These are phyloP conservation scores for Aleiodes alternator DNA, from an alignment of 2,888 invertebrate species.

Conservation along the genomic window DNA sequence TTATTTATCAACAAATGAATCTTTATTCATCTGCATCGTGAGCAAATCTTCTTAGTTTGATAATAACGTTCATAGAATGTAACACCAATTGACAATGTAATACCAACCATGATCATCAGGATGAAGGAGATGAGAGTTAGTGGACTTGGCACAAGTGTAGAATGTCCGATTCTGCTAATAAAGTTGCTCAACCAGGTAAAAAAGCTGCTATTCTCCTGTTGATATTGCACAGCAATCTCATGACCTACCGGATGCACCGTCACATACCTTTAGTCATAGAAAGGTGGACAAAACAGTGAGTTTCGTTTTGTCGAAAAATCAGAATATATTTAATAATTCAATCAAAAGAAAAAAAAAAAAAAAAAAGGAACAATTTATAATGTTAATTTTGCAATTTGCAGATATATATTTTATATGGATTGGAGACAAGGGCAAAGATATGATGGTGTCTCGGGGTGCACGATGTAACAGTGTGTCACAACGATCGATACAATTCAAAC, in stretches of 20 bases:
- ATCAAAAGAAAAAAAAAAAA: background rate
- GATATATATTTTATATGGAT: too few species aligned
- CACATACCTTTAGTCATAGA: slow-evolving; percentile 64
- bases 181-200: slow-evolving; percentile 24
- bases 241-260: slow-evolving; percentile 64
- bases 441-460: too few species aligned
- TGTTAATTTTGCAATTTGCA: background rate
- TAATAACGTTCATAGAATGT: slow-evolving; percentile 54
- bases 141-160: slow-evolving; percentile 60
- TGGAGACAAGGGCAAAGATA: too few species aligned
- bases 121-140: slow-evolving; percentile 63
- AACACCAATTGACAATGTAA: slow-evolving; percentile 57
- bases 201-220: slow-evolving; percentile 30
- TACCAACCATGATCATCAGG: slow-evolving; percentile 61
- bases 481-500: slow-evolving; percentile 12
- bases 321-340: background rate
- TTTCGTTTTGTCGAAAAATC: slow-evolving; percentile 5
- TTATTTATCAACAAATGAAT: background rate
- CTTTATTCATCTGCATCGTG: slow-evolving; percentile 2
- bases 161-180: slow-evolving; percentile 54
- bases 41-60: slow-evolving; percentile 48
- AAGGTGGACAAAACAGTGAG: slow-evolving; percentile 47
- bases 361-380: background rate
- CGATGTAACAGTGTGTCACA: background rate
- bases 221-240: slow-evolving; percentile 41